Conservation (phyloP, 1,140 invertebrate species). For the Leptestheria dahalacensis region DNA sequence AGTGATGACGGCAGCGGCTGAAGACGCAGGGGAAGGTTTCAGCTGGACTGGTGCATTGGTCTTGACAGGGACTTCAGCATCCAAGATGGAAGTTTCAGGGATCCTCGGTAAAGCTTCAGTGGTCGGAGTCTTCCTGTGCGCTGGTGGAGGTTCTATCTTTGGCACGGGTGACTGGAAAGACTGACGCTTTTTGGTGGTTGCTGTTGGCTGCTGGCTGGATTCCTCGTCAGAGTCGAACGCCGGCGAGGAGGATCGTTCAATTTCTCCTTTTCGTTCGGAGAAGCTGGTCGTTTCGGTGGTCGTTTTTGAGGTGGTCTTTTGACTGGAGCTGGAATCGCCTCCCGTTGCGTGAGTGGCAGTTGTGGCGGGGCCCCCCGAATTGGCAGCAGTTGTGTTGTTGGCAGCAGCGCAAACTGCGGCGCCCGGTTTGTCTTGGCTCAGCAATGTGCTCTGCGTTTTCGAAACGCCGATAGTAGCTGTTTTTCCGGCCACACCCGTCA, state of each 20-base stretch:
- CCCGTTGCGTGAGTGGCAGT: not conserved
- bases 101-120: slow-evolving; percentile 44
- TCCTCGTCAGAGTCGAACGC: slow-evolving; percentile 89
- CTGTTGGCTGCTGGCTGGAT: slow-evolving; percentile 40
- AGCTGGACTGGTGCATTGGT: slow-evolving; percentile 14
- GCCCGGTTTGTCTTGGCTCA: slow-evolving; percentile 53
- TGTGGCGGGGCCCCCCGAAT: not conserved
- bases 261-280: slow-evolving; percentile 31
- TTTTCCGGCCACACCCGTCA: slow-evolving; percentile 73
- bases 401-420: slow-evolving; percentile 3
- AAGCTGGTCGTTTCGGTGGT: slow-evolving; percentile 37
- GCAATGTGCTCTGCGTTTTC: slow-evolving; percentile 52
- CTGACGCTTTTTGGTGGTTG: slow-evolving; percentile 21
- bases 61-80: slow-evolving; percentile 36
- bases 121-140: slow-evolving; percentile 26
- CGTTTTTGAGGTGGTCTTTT: slow-evolving; percentile 21
- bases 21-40: slow-evolving; percentile 17
- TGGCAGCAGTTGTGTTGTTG: slow-evolving; percentile 1
- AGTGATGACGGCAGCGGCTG: slow-evolving; percentile 12
- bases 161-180: slow-evolving; percentile 21
- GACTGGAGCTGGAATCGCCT: not conserved
- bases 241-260: slow-evolving; percentile 83
- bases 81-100: slow-evolving; percentile 44
- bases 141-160: slow-evolving; percentile 16
- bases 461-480: slow-evolving; percentile 69